A percentile compares a stretch with the other conserved stretches of the same genome.
Conservation (phyloP, 1,140 invertebrate genomes). For the Mycetomoellerius zeteki region DNA sequence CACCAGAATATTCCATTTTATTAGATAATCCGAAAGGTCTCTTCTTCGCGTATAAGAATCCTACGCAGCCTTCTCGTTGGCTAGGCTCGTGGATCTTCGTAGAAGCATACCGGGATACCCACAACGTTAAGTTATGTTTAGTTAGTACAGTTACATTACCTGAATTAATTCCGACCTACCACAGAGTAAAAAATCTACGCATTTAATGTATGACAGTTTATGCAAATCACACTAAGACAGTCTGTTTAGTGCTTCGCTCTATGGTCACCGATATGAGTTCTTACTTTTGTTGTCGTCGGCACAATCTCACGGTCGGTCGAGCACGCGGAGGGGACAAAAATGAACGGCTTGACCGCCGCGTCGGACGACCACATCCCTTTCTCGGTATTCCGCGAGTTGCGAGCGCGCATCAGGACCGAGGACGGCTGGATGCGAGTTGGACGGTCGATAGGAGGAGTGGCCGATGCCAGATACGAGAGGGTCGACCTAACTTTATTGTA, state of each 20-base stretch:
- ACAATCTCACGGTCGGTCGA: constrained; percentile 58
- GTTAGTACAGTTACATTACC: not conserved
- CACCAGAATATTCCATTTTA: constrained; percentile 70
- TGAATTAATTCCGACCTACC: constrained; percentile 24
- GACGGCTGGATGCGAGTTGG: constrained; percentile 65
- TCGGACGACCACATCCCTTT: constrained; percentile 50
- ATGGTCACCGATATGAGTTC: not conserved
- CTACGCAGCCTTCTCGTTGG: constrained; percentile 33
- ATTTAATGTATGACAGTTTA: not conserved
- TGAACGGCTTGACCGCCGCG: constrained; percentile 23
- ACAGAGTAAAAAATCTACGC: not conserved
- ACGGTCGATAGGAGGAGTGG: constrained; percentile 80
- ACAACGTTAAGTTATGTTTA: constrained; percentile 23
- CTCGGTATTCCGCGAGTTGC: constrained; percentile 70
- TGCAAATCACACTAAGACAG: constrained; percentile 19
- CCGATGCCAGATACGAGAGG: constrained; percentile 81
- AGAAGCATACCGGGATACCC: constrained; percentile 12
- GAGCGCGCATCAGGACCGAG: constrained; percentile 67
- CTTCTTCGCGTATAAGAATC: constrained; percentile 42
- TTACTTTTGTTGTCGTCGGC: constrained; percentile 41
- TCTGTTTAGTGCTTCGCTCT: not conserved
- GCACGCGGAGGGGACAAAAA: constrained; percentile 60
- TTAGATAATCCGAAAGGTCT: constrained; percentile 78
- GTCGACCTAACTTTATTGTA: constrained; percentile 82
- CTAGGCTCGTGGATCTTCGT: constrained; percentile 32